Base-by-base conservation (phyloP, 1,140 invertebrate species). In the Colletes gigas region DNA sequence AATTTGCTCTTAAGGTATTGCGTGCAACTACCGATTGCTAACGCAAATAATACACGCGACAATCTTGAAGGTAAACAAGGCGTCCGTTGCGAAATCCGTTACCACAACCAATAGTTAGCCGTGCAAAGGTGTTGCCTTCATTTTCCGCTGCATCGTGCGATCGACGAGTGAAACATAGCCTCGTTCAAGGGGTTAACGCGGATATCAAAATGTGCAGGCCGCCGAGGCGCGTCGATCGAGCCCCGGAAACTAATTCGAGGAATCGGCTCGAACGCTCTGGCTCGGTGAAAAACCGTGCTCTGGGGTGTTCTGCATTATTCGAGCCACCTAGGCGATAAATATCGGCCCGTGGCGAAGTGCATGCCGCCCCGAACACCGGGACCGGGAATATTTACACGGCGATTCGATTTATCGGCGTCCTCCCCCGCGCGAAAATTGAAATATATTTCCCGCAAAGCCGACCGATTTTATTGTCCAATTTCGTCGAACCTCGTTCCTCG, bases 381-480 rank as follows among this genome's bases (percentile, higher is more conserved):
- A 82, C 54, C 30, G 65, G 73, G 84, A 73, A 76, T 86, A 83
- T 85, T 85, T 85, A 85, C 83, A 85, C 73, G 17, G 60, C 66
- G 78, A 30, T 54, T 78, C 84, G 82, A 87, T 87, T 87, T 87
- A 87, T 87, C 74, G 30, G 85, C 65, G 15, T 30, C 9, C 70
- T 62, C 30, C 68, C 30, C 15, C 39, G 30, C 47, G 66, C 65
- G 66, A 85, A 86, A 83, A 87, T 87, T 83, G 85, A 87, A 86
- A 87, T 87, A 87, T 87, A 87, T 86, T 81, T 83, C 65, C 72
- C 84, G 41, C 77, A 59, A 83, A 62, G 60, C 77, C 68, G 57
- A 7, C 71, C 70, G 67, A 86, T 85, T 86, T 82, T 86, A 82
- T 86, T 82, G 74, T 82, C 75, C 83, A 57, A 79, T 85, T 74